Percentiles rank a stretch among this genome's conserved stretches.
Evolutionary conservation across 2,113 vertebrate genomes (phyloP).

Genomic region (Amia ocellicauda): DNA sequence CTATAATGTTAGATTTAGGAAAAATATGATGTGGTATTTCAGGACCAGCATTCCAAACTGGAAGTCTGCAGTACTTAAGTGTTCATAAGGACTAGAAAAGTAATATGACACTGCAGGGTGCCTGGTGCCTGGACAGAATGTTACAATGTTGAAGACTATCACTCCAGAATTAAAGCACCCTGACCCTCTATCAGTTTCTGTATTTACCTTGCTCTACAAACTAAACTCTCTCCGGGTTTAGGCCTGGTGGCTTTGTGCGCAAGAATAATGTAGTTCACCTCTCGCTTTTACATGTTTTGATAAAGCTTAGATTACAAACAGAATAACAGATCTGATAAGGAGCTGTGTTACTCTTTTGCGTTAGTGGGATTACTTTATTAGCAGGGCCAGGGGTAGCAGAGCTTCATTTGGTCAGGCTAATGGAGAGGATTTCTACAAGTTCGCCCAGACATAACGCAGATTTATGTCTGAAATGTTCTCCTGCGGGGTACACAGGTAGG

Average conservation of each 20-base stretch:
- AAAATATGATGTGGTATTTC: too few species aligned
- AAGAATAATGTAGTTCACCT: too few species aligned
- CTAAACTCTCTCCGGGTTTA: conserved; percentile 9
- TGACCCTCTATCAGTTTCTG: conserved; percentile 32
- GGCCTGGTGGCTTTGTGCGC: too few species aligned
- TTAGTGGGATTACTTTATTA: conserved; percentile 47
- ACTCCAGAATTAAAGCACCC: conserved; percentile 26
- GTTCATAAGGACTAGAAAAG: too few species aligned
- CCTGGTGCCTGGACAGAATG: too few species aligned
- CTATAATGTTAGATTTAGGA: too few species aligned
- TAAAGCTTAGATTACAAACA: conserved; percentile 19
- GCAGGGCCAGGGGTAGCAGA: conserved; percentile 46
- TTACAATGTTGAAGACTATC: conserved; percentile 24
- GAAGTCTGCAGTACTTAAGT: too few species aligned
- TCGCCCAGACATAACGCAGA: conserved; percentile 69
- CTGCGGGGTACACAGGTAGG: conserved; percentile 62
- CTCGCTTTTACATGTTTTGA: not conserved
- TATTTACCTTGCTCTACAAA: conserved; percentile 15
- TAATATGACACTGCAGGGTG: too few species aligned
- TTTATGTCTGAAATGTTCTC: conserved; percentile 65
- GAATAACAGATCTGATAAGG: conserved; percentile 26
- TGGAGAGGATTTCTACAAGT: conserved; percentile 67
- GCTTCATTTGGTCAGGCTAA: conserved; percentile 61
- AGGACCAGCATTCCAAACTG: too few species aligned
- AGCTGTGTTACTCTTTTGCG: conserved; percentile 31